Evolutionary conservation across 2,797 vertebrate genomes (phyloP).

Genomic region (Siniperca obscura): DNA sequence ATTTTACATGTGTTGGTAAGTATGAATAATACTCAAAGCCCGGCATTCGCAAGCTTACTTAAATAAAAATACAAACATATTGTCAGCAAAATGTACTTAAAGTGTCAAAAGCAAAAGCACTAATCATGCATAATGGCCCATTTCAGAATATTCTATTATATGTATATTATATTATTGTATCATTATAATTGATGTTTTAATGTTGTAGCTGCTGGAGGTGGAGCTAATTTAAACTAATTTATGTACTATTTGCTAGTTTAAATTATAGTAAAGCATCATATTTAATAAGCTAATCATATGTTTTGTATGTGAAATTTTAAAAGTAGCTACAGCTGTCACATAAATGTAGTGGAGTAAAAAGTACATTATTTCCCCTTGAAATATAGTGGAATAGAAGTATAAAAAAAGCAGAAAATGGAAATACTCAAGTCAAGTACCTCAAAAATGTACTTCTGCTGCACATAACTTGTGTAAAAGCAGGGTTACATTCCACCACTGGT

Average conservation of each 20-base stretch:
- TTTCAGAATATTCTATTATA: neutral
- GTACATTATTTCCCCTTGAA: neutral
- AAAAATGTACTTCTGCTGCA: neutral
- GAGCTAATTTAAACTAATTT: neutral
- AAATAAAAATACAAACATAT: neutral
- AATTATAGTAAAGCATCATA: neutral
- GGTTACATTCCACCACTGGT: neutral
- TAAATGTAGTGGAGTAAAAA: neutral
- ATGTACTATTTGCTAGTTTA: neutral
- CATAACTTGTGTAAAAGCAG: neutral
- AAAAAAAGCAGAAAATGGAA: neutral
- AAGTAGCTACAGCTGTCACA: neutral
- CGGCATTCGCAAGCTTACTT: neutral
- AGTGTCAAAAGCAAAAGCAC: neutral
- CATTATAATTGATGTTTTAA: neutral
- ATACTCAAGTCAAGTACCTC: neutral
- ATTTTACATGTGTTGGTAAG: neutral
- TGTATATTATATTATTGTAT: neutral
- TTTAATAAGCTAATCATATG: neutral
- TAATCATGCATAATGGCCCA: neutral
- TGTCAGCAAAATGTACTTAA: neutral
- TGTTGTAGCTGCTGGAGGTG: neutral
- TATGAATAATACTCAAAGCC: neutral
- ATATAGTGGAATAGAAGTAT: neutral
- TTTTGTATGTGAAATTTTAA: neutral